A percentile compares a stretch with the other conserved stretches of the same genome.
These are phyloP conservation scores for Gambusia yucatana DNA, from an alignment of 2,797 vertebrate species.

Conservation along the genomic window DNA sequence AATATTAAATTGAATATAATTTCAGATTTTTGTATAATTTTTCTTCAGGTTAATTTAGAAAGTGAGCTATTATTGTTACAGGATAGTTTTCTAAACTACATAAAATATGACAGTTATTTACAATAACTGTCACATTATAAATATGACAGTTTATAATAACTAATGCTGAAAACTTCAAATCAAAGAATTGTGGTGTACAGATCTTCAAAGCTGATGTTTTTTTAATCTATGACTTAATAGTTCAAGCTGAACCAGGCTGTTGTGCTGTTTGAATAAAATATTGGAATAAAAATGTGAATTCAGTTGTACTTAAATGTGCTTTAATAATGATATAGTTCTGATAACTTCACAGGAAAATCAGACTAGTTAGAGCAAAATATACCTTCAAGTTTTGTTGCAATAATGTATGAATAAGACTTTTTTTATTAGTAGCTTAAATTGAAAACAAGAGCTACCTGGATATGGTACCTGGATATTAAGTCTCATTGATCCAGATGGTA, in stretches of 20 bases:
- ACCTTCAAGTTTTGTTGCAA: background rate
- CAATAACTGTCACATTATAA: too few relatives aligned
- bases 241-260: too few relatives aligned
- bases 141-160: background rate
- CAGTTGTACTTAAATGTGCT: background rate
- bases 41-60: too few relatives aligned
- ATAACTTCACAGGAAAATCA: background rate
- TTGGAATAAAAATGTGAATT: background rate
- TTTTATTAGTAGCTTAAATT: background rate
- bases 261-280: background rate
- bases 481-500: background rate
- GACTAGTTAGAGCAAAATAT: background rate
- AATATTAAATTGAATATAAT: too few relatives aligned
- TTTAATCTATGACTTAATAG: background rate
- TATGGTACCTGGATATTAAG: background rate
- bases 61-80: too few relatives aligned
- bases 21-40: too few relatives aligned
- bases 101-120: too few relatives aligned
- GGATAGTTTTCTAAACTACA: too few relatives aligned
- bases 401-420: background rate
- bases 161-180: background rate
- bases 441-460: constrained; percentile 1
- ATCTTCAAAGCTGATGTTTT: background rate
- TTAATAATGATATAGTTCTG: background rate
- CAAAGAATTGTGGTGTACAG: background rate